Evolutionary conservation across 2,888 invertebrate genomes (phyloP).

Genomic region (Drosophila antonietae): DNA sequence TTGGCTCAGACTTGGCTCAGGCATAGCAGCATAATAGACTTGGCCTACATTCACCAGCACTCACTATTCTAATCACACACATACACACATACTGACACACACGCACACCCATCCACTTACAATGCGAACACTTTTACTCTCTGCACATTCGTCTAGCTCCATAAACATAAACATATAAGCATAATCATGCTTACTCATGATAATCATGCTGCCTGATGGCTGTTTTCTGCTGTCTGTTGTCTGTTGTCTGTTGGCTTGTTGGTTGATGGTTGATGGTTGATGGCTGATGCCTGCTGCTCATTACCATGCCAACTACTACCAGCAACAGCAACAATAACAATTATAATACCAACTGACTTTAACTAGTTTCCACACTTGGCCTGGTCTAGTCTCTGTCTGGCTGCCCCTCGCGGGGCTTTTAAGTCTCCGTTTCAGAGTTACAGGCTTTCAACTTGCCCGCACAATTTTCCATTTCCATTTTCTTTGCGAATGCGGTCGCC

Average conservation of each 20-base stretch:
- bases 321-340: constrained; percentile 64
- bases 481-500: constrained; percentile 76
- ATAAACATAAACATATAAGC: constrained; percentile 61
- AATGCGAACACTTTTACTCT: constrained; percentile 76
- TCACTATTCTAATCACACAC: constrained; percentile 56
- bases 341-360: constrained; percentile 71
- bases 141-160: constrained; percentile 52
- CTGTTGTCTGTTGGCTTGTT: constrained; percentile 24
- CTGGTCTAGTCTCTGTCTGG: constrained; percentile 70
- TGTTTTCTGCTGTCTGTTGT: not conserved
- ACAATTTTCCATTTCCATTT: constrained; percentile 73
- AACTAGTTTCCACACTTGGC: constrained; percentile 81
- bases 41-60: constrained; percentile 66
- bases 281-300: constrained; percentile 61
- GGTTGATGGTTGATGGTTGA: not conserved
- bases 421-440: constrained; percentile 32
- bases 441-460: constrained; percentile 64
- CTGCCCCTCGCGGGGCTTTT: constrained; percentile 29
- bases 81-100: constrained; percentile 26
- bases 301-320: constrained; percentile 70
- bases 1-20: constrained; percentile 41
- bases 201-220: constrained; percentile 58
- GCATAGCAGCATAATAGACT: constrained; percentile 67
- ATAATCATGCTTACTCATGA: constrained; percentile 79
- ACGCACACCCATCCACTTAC: constrained; percentile 44